These are phyloP conservation scores for Zeuzera pyrina DNA, from an alignment of 2,888 invertebrate genomes.

Conservation along the genomic window DNA sequence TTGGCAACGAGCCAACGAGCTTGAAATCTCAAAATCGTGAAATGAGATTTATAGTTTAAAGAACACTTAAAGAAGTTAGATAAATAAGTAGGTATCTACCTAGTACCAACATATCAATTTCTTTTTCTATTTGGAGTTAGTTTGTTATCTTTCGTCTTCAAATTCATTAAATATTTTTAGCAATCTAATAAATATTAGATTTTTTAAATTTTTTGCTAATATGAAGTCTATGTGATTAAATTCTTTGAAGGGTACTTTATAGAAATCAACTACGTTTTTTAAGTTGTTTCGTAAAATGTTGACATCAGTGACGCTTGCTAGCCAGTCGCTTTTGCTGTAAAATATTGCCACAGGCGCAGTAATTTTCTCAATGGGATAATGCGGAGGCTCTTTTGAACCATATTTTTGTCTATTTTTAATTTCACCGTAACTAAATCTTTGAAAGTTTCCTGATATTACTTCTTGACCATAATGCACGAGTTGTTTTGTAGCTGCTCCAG, in stretches of 20 bases:
- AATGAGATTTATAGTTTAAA: too few species aligned
- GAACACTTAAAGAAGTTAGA: too few species aligned
- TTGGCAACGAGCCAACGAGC: too few species aligned
- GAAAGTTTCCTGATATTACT: conserved; percentile 19
- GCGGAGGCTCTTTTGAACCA: conserved; percentile 16
- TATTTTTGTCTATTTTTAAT: conserved; percentile 18
- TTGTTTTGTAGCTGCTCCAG: conserved; percentile 57
- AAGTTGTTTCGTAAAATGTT: conserved; percentile 15
- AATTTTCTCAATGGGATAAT: conserved; percentile 20
- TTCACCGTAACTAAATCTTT: conserved; percentile 22
- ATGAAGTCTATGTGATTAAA: conserved; percentile 28
- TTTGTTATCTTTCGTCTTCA: conserved; percentile 3
- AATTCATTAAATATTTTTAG: conserved; percentile 6
- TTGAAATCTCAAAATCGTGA: too few species aligned
- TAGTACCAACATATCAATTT: too few species aligned
- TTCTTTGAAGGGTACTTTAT: conserved; percentile 16
- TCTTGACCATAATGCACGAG: conserved; percentile 30
- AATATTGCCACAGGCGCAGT: conserved; percentile 19
- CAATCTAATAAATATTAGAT: conserved; percentile 17
- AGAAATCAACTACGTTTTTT: conserved; percentile 20
- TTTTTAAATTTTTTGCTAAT: conserved; percentile 19
- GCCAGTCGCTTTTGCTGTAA: conserved; percentile 23
- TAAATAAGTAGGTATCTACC: too few species aligned
- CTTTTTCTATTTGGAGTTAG: too few species aligned
- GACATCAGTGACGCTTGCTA: conserved; percentile 18